Conservation (phyloP, 2,797 vertebrate species). For the Epinephelus awoara region DNA sequence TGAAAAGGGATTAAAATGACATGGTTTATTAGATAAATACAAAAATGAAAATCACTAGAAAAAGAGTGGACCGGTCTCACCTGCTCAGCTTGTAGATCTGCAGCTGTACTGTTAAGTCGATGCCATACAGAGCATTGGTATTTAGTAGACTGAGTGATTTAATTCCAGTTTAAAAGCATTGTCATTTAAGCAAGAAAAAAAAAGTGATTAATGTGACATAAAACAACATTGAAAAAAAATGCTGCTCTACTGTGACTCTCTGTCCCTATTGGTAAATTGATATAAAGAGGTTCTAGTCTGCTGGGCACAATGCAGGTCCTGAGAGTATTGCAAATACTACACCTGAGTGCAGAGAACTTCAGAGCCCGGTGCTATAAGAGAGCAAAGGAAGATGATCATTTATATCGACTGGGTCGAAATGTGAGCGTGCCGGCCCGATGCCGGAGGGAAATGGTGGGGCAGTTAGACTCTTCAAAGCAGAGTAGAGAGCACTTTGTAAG, state of each 20-base stretch:
- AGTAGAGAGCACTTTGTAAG: constrained; percentile 72
- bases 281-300: constrained; percentile 37
- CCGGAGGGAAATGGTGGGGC: constrained; percentile 54
- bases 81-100: not conserved
- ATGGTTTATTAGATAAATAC: not conserved
- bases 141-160: not conserved
- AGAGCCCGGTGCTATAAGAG: constrained; percentile 27
- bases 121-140: not conserved
- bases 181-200: not conserved
- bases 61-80: not conserved
- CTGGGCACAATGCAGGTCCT: constrained; percentile 35
- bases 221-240: not conserved
- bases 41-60: not conserved
- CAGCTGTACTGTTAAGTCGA: not conserved
- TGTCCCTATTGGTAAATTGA: constrained; percentile 32
- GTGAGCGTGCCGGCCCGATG: constrained; percentile 52
- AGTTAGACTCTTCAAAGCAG: constrained; percentile 65
- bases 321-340: constrained; percentile 37
- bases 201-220: not conserved
- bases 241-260: not conserved
- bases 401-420: constrained; percentile 66
- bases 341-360: constrained; percentile 56
- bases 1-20: not conserved
- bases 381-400: constrained; percentile 65
- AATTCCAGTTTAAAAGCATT: not conserved